Percentiles rank a stretch among this genome's conserved stretches.
Conservation (phyloP, 2,113 vertebrate species). For the Tichodroma muraria region DNA sequence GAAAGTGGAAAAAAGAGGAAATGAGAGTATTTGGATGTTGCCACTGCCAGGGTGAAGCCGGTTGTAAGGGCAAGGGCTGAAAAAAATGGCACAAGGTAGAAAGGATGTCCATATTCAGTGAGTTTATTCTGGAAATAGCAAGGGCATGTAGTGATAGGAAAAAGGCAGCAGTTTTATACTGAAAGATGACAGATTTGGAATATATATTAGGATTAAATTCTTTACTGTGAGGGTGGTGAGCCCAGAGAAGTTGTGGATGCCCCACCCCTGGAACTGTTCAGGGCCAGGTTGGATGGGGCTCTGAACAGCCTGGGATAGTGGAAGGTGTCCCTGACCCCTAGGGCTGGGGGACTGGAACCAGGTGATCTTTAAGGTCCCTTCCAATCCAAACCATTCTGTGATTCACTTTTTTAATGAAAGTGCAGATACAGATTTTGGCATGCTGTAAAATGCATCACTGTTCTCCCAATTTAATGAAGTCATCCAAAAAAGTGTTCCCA, state of each 20-base stretch:
- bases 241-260: background rate
- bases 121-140: background rate
- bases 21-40: background rate
- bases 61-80: background rate
- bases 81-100: background rate
- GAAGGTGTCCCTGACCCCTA: background rate
- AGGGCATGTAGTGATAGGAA: background rate
- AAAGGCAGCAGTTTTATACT: background rate
- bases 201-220: background rate
- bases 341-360: rapidly evolving
- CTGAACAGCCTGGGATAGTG: background rate
- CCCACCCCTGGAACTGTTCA: background rate
- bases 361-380: background rate
- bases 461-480: background rate
- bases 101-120: background rate
- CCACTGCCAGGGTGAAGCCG: background rate
- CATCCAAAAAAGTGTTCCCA: background rate
- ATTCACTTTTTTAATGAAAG: background rate
- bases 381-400: background rate
- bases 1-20: background rate
- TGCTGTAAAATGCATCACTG: background rate
- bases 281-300: background rate
- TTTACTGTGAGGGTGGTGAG: background rate
- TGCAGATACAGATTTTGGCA: background rate
- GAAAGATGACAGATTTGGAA: background rate